Conservation (phyloP, 2,113 vertebrate species). For the Oncorhynchus masou region DNA sequence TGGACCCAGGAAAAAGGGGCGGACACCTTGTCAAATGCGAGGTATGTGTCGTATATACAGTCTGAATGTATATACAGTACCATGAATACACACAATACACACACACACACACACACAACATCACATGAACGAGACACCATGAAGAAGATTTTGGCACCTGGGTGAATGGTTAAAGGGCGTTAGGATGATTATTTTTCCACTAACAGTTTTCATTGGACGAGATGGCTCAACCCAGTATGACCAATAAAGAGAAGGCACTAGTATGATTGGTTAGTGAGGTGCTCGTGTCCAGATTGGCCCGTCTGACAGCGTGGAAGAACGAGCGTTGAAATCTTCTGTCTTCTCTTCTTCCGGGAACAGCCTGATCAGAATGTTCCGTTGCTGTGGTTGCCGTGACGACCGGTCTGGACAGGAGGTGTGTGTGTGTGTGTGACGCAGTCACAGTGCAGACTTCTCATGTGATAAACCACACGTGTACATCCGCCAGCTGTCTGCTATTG, state of each 20-base stretch:
- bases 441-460: not conserved
- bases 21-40: slow-evolving; percentile 54
- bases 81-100: slow-evolving; percentile 59
- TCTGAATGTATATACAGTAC: slow-evolving; percentile 67
- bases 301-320: not conserved
- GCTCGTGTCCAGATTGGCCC: slow-evolving; percentile 34
- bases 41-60: slow-evolving; percentile 74
- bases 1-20: slow-evolving; percentile 29
- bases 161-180: not conserved
- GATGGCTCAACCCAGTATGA: slow-evolving; percentile 6
- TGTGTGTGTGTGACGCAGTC: slow-evolving; percentile 1
- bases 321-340: not conserved
- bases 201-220: not conserved
- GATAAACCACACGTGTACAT: not conserved
- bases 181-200: not conserved
- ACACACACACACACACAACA: slow-evolving; percentile 31
- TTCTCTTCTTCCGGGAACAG: not conserved
- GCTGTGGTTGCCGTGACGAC: slow-evolving; percentile 1
- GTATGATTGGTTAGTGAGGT: slow-evolving; percentile 21
- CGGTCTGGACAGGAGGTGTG: slow-evolving; percentile 23
- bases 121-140: slow-evolving; percentile 54
- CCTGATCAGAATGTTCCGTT: slow-evolving; percentile 4
- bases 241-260: slow-evolving; percentile 39
- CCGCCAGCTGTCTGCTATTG: not conserved
- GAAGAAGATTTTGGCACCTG: slow-evolving; percentile 30